Evolutionary conservation across 2,113 vertebrate genomes (phyloP), one percentile per base, ranked within the genome.

Genomic region (Thryonomys swinderianus): DNA sequence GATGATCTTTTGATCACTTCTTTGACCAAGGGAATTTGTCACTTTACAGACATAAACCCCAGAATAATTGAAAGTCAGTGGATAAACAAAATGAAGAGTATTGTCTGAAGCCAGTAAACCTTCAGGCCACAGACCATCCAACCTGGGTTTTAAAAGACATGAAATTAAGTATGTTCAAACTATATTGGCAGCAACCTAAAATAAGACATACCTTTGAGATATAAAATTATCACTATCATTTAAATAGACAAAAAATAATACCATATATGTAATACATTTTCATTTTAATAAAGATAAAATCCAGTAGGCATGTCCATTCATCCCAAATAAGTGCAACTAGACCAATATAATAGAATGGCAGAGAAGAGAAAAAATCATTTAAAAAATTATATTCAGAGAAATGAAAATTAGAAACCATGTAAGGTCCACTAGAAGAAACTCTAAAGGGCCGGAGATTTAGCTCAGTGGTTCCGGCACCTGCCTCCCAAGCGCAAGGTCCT

Each of bases 41-140:
- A 99, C 99, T 93, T 99, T 99, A 96, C 99, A 99, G 94, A 99
- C 93, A 0, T 99, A 99, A 88, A 99, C 99, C 82, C 99, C 99
- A 45, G 99, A 99, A 98, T 99, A 99, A 96, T 99, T 99, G 67
- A 98, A 99, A 96, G 98, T 99, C 98, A 99, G 86, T 0, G 99
- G 99, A 51, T 98, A 98, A 74, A 97, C 98, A 98, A 99, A 99
- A 94, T 98, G 97, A 79, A 99, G 98, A 96, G 98, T 99, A 88
- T 98, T 99, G 97, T 99, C 99, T 94, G 98, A 98, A 96, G 98
- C 97, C 25, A 98, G 94, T 90, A 99, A 98, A 32, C 99, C 99
- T 51, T 99, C 98, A 48, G 99, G 99, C 99, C 99, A 99, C 3
- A 97, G 97, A 71, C 98, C 98, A 96, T 99, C 99, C 98, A 99